phyloP scores from a whole-genome alignment of 2,797 vertebrate genomes.

The Thripadectes ignobilis region DNA sequence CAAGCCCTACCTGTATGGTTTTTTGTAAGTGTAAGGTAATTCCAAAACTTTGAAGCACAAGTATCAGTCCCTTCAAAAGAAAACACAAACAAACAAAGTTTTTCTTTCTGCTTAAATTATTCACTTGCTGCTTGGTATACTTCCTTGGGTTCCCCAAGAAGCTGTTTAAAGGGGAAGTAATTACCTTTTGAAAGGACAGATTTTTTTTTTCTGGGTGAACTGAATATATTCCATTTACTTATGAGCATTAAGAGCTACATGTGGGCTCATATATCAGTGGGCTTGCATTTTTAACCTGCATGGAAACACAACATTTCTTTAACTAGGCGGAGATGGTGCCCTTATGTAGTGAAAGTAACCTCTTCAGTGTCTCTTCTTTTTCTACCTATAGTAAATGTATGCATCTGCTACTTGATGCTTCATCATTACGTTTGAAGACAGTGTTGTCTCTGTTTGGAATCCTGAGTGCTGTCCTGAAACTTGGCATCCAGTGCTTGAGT shows the following conservation, averaged over 20 bases:
- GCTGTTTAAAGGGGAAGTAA: background rate
- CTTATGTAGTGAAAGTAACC: background rate
- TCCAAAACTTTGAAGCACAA: background rate
- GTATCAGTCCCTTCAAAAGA: background rate
- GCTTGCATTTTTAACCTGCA: background rate
- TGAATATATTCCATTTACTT: background rate
- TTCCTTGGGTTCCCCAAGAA: background rate
- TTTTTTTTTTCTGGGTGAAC: background rate
- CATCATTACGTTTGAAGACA: background rate
- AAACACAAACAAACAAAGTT: background rate
- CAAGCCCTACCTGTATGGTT: background rate
- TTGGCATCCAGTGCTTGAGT: background rate
- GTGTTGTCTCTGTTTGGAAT: background rate
- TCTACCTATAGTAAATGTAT: background rate
- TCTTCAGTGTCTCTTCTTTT: background rate
- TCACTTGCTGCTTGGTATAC: background rate
- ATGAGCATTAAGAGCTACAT: fast-evolving
- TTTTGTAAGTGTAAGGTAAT: background rate
- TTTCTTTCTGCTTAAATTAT: background rate
- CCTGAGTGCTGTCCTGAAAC: background rate
- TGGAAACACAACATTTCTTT: background rate
- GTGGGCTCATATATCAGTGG: background rate
- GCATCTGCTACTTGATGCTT: background rate
- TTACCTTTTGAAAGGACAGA: background rate
- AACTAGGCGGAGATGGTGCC: background rate